Evolutionary conservation across 2,888 invertebrate species (phyloP).

Genomic region (Synergus japonicus): DNA sequence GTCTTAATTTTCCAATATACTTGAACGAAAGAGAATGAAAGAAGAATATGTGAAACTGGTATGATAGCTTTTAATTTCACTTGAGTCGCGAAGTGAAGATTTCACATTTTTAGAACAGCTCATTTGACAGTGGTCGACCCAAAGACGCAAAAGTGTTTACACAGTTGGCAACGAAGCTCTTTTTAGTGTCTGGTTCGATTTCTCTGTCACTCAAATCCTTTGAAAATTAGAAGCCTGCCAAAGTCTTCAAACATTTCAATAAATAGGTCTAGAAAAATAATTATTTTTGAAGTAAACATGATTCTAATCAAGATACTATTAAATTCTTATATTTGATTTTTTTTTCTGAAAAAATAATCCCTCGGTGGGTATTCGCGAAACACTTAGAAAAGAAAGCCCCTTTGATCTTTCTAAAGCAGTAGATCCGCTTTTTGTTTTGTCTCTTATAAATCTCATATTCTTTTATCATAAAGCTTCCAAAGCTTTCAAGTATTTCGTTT

Average conservation of each 20-base stretch:
- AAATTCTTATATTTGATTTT: background rate
- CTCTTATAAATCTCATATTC: background rate
- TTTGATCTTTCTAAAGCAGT: slow-evolving; percentile 19
- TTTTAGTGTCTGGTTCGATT: slow-evolving; percentile 21
- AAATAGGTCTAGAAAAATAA: background rate
- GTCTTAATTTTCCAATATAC: too few species aligned
- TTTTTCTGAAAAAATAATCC: background rate
- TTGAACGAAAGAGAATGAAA: too few species aligned
- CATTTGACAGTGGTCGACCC: slow-evolving; percentile 34
- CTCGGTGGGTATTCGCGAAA: background rate
- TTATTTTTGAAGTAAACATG: too few species aligned
- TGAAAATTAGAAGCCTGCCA: background rate
- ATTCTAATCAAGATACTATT: background rate
- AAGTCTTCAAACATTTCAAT: background rate
- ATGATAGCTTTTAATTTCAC: background rate
- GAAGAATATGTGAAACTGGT: background rate
- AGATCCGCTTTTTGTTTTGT: slow-evolving; percentile 4
- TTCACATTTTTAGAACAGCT: slow-evolving; percentile 25
- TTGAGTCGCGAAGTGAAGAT: slow-evolving; percentile 14
- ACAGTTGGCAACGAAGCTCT: slow-evolving; percentile 40
- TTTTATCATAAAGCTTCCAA: background rate
- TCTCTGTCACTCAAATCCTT: slow-evolving; percentile 1
- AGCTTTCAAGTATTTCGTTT: slow-evolving; percentile 12
- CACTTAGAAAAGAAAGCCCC: background rate
- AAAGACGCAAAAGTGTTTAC: slow-evolving; percentile 30